Evolutionary conservation across 2,113 vertebrate genomes (phyloP), one percentile per base, ranked within the genome.

Genomic region (Sprattus sprattus): DNA sequence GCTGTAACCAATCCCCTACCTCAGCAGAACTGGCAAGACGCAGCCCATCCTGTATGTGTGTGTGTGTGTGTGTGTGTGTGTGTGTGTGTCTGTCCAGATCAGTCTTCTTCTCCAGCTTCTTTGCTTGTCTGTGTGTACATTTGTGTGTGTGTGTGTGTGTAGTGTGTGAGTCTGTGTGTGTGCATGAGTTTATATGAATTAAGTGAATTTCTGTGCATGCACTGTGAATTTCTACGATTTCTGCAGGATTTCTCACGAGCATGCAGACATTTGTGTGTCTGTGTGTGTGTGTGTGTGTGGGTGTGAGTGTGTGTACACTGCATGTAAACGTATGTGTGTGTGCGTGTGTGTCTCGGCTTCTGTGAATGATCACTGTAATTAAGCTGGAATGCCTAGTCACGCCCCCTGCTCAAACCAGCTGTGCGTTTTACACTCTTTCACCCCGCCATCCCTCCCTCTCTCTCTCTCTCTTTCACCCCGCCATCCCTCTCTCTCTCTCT

Each of bases 331-430:
- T 32, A 8, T 44, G 54, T 22, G 54, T 57, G 54, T 22, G 54
- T 44, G 54, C 4, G 54, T 57, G 54, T 22, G 54, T 25, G 22
- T 8, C 22, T 67, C n/a, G 28, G 49, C 45, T 16, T 28, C 39
- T 50, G 75, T 82, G 50, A 85, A 82, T 82, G 49, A 87, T 83
- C 49, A n/a, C 81, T 49, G n/a, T 86, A 54, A 86, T 83, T 54
- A 81, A 83, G 67, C 46, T 49, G 32, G 82, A 83, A 81, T 5
- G 57, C 20, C 7, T n/a, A 64, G 57, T 1, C 64, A 25, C 64
- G n/a, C 64, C 22, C 64, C 64, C 64, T 32, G 9, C 6, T 71
- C 64, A 25, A 32, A 71, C 22, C 64, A 71, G 22, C n/a, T 71
- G 64, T 71, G 25, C 8, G 28, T 71, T 71, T 71, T 28, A 28